Conservation (phyloP, 2,113 vertebrate species). For the Chaetodon trifascialis region DNA sequence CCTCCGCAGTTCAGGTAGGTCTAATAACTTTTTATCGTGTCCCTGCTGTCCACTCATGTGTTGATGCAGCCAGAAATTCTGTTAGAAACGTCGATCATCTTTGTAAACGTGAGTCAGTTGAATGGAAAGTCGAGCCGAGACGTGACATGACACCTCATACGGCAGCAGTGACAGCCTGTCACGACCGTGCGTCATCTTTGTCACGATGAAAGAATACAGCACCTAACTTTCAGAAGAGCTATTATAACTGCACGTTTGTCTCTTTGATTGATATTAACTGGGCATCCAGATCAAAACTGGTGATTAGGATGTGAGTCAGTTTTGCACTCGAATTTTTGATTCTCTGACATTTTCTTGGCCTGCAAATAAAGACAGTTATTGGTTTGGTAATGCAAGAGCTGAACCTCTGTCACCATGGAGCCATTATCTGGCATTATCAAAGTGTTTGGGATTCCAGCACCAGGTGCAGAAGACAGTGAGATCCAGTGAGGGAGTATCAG, state of each 20-base stretch:
- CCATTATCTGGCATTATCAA: constrained; percentile 33
- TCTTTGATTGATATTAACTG: neutral
- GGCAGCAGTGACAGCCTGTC: neutral
- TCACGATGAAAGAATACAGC: neutral
- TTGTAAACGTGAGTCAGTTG: constrained; percentile 14
- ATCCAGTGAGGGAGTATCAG: constrained; percentile 40
- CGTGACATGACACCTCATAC: constrained; percentile 4
- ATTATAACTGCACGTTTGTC: neutral
- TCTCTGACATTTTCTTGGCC: neutral
- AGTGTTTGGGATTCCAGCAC: constrained; percentile 62
- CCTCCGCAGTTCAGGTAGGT: constrained; percentile 61
- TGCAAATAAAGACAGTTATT: neutral
- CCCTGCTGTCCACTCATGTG: neutral
- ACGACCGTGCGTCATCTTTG: neutral
- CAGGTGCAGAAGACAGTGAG: constrained; percentile 64
- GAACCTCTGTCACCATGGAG: constrained; percentile 5
- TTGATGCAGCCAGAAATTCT: neutral
- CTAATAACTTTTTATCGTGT: neutral
- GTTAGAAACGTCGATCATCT: neutral
- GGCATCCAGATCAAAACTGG: neutral
- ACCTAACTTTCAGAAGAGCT: neutral
- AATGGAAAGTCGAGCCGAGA: constrained; percentile 41
- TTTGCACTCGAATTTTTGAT: neutral
- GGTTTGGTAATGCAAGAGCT: neutral
- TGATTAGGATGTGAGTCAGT: neutral